Evolutionary conservation across 2,113 vertebrate species (phyloP).

Genomic region (Lasiurus borealis): DNA sequence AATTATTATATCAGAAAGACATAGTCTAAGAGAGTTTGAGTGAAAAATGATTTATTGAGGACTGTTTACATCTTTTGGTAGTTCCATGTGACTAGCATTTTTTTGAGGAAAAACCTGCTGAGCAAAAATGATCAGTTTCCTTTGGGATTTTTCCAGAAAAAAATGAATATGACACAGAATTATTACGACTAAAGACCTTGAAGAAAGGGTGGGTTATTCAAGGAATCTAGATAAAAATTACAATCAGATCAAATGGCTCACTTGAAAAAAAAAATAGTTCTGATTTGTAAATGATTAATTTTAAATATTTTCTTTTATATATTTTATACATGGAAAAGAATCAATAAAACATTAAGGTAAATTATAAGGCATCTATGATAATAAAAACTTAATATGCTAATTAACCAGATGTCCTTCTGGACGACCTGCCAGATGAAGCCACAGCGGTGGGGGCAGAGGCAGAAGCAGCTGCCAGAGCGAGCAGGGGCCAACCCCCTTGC

Average conservation of each 20-base stretch:
- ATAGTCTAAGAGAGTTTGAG: neutral
- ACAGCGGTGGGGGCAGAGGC: too few species aligned
- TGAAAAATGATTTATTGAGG: slow-evolving; percentile 8
- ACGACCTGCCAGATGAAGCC: too few species aligned
- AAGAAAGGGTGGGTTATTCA: neutral
- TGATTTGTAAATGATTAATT: neutral
- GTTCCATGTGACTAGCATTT: slow-evolving; percentile 38
- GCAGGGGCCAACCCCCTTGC: too few species aligned
- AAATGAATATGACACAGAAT: slow-evolving; percentile 31
- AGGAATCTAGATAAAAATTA: slow-evolving; percentile 34
- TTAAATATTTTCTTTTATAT: slow-evolving; percentile 8
- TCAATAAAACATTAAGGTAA: slow-evolving; percentile 20
- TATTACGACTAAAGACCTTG: slow-evolving; percentile 7
- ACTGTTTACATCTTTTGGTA: slow-evolving; percentile 45
- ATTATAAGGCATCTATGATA: neutral
- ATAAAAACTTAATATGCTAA: too few species aligned
- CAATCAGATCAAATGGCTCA: slow-evolving; percentile 18
- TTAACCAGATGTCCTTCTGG: too few species aligned
- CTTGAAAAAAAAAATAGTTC: neutral
- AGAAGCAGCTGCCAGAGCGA: too few species aligned
- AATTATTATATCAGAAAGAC: slow-evolving; percentile 13
- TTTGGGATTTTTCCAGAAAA: neutral
- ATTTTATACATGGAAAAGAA: neutral
- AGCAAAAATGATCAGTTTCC: slow-evolving; percentile 31
- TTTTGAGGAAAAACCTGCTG: slow-evolving; percentile 48